Percentiles rank a stretch among this genome's conserved stretches.
Conservation (phyloP, 2,113 vertebrate genomes). For the Sminthopsis crassicaudata region DNA sequence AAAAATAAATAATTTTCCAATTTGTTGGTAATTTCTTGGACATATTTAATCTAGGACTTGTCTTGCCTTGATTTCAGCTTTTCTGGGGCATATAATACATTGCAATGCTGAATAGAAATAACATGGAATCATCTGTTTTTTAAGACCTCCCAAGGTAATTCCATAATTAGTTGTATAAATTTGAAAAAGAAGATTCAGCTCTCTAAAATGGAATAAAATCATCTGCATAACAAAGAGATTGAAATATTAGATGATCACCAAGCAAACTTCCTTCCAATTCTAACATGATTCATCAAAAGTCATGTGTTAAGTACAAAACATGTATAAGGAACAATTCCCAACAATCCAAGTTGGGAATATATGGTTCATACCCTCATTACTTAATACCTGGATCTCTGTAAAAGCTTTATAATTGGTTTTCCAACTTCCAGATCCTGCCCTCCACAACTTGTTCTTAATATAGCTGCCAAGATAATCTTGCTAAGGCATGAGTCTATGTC, state of each 20-base stretch:
- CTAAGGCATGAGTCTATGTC: background rate
- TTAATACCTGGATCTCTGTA: background rate
- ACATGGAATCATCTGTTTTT: background rate
- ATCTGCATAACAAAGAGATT: no score
- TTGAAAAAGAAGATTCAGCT: no score
- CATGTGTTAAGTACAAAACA: background rate
- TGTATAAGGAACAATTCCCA: no score
- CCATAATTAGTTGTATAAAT: background rate
- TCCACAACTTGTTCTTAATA: background rate
- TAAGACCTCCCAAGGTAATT: background rate
- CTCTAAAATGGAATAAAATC: no score
- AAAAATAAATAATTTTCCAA: conserved; percentile 10
- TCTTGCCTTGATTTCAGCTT: background rate
- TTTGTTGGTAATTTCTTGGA: conserved; percentile 25
- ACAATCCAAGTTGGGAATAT: background rate
- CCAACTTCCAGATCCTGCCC: background rate
- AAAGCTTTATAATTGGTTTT: background rate
- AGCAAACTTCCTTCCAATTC: background rate
- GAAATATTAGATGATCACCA: background rate
- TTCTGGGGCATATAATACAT: background rate
- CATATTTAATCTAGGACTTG: background rate
- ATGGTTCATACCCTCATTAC: background rate
- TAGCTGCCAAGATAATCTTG: background rate
- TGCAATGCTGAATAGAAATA: background rate
- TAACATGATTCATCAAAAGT: background rate